Conservation (phyloP, 2,888 invertebrate genomes). For the Athripsodes cinereus region DNA sequence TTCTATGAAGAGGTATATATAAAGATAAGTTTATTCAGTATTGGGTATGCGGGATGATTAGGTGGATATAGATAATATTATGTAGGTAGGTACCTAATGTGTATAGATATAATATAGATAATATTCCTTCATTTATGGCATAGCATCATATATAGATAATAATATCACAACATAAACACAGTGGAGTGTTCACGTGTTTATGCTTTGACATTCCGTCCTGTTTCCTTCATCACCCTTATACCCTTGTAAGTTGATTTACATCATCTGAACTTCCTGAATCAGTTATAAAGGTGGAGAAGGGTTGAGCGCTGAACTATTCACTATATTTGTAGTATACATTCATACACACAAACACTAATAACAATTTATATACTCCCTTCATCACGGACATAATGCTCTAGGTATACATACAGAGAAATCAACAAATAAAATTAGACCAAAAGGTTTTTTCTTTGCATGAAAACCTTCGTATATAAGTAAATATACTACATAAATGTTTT, state of each 20-base stretch:
- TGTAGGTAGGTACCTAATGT: no score
- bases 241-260: conserved; percentile 26
- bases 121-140: no score
- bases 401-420: background rate
- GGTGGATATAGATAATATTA: no score
- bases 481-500: no score
- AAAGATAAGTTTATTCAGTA: no score
- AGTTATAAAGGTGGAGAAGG: conserved; percentile 14
- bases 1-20: no score
- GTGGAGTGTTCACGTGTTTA: background rate
- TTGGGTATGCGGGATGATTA: no score
- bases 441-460: background rate
- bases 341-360: background rate
- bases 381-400: background rate
- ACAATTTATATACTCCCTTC: background rate
- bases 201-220: conserved; percentile 4
- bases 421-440: background rate
- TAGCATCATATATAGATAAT: no score
- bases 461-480: no score
- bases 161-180: no score
- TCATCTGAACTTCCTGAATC: conserved; percentile 24
- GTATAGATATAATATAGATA: no score
- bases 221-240: conserved; percentile 5
- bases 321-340: background rate
- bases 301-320: background rate